Conservation (phyloP, 1,140 invertebrate genomes). For the Microplitis demolitor region DNA sequence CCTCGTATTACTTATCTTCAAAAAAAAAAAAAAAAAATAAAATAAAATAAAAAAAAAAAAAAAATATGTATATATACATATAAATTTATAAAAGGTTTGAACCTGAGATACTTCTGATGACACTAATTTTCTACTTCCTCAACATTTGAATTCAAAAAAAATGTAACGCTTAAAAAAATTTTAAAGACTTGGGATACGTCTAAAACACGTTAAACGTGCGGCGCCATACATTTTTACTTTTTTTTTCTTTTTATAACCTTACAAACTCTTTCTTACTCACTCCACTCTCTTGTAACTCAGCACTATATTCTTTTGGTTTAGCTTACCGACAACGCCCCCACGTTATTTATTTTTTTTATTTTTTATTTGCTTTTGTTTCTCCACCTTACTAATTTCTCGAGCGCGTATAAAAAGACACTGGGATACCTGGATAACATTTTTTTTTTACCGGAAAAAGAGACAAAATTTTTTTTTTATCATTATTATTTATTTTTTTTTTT, state of each 20-base stretch:
- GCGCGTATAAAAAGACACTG: background rate
- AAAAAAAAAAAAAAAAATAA: background rate
- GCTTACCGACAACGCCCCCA: constrained; percentile 23
- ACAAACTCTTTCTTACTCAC: constrained; percentile 36
- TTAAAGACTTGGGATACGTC: constrained; percentile 18
- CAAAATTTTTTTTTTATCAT: too few species aligned
- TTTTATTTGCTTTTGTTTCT: background rate
- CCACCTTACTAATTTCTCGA: constrained; percentile 15
- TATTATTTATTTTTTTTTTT: background rate
- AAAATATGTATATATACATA: background rate
- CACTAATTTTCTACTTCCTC: background rate
- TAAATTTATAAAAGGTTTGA: too few species aligned
- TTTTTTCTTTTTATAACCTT: constrained; percentile 46
- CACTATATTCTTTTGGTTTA: constrained; percentile 25
- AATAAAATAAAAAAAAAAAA: too few species aligned
- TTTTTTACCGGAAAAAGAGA: too few species aligned
- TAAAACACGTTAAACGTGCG: constrained; percentile 52
- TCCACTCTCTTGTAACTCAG: constrained; percentile 19
- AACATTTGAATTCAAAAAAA: background rate
- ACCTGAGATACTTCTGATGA: background rate
- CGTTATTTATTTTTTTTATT: constrained; percentile 11
- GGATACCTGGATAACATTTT: too few species aligned
- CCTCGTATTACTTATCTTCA: constrained; percentile 25
- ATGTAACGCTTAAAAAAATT: too few species aligned
- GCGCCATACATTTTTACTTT: constrained; percentile 45